Evolutionary conservation across 2,113 vertebrate genomes (phyloP).

Genomic region (Manacus vitellinus): DNA sequence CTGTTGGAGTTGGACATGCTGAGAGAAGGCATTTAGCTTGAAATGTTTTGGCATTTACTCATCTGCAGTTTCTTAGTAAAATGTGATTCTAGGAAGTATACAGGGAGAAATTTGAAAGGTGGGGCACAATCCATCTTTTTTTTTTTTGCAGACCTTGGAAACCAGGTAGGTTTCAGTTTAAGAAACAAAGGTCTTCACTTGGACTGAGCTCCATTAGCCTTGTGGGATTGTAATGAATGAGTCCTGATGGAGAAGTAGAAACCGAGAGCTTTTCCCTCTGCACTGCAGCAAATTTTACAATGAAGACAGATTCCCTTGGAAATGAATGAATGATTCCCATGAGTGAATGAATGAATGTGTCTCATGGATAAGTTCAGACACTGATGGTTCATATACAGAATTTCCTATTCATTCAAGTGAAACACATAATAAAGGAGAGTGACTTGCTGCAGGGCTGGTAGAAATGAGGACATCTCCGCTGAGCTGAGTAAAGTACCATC

Average conservation of each 20-base stretch:
- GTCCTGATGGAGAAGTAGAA: not conserved
- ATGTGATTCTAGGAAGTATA: not conserved
- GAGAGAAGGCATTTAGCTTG: not conserved
- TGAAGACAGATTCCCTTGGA: not conserved
- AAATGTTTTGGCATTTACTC: not conserved
- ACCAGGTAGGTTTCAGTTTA: not conserved
- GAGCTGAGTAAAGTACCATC: not conserved
- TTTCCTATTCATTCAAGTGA: conserved; percentile 13
- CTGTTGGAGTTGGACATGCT: not conserved
- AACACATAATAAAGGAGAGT: not conserved
- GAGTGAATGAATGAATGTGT: not conserved
- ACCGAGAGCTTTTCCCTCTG: not conserved
- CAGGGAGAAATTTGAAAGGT: not conserved
- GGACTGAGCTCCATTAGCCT: not conserved
- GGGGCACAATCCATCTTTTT: not conserved
- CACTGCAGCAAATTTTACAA: not conserved
- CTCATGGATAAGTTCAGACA: not conserved
- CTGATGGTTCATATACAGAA: not conserved
- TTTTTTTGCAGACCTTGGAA: not conserved
- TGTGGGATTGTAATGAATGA: not conserved
- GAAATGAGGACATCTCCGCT: not conserved
- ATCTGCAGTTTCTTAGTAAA: not conserved
- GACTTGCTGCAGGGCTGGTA: conserved; percentile 34
- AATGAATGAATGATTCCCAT: conserved; percentile 36
- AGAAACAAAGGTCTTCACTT: not conserved